Conservation (phyloP, 2,888 invertebrate species). For the Drosophila tanythrix region DNA sequence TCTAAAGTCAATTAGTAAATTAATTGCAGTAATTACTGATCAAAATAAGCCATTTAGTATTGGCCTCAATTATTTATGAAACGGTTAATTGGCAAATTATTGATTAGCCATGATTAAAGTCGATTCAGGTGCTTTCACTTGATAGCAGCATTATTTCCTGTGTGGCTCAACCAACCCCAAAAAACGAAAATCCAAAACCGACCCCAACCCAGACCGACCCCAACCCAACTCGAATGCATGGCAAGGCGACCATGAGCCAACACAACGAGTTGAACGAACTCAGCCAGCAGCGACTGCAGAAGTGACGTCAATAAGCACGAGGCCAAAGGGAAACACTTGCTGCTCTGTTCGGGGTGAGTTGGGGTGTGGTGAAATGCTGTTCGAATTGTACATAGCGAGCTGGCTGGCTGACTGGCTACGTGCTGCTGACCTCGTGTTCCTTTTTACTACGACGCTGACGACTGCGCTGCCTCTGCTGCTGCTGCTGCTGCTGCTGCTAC, state of each 20-base stretch:
- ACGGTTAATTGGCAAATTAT: constrained; percentile 25
- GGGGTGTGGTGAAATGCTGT: constrained; percentile 1
- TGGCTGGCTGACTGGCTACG: constrained; percentile 48
- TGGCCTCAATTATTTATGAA: constrained; percentile 40
- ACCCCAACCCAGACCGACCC: not conserved
- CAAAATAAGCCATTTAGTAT: not conserved
- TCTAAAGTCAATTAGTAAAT: not conserved
- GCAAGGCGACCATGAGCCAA: constrained; percentile 71
- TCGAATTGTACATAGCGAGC: not conserved
- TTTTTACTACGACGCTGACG: constrained; percentile 57
- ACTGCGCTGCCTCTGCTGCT: constrained; percentile 8
- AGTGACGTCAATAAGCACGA: constrained; percentile 80
- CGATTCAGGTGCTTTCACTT: constrained; percentile 25
- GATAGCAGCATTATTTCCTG: constrained; percentile 34
- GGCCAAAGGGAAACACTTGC: constrained; percentile 68
- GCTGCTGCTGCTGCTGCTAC: constrained; percentile 3
- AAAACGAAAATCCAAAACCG: not conserved
- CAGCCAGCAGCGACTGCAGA: constrained; percentile 67
- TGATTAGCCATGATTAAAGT: constrained; percentile 41
- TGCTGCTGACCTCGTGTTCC: constrained; percentile 72
- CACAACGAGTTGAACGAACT: constrained; percentile 71
- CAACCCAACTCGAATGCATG: constrained; percentile 51
- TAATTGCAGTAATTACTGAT: not conserved
- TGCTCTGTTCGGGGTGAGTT: constrained; percentile 8
- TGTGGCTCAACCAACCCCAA: constrained; percentile 13